Percentiles rank a stretch among this genome's conserved stretches.
These are phyloP conservation scores for Onthophagus sagittarius DNA, from an alignment of 2,888 invertebrate species.

Conservation along the genomic window DNA sequence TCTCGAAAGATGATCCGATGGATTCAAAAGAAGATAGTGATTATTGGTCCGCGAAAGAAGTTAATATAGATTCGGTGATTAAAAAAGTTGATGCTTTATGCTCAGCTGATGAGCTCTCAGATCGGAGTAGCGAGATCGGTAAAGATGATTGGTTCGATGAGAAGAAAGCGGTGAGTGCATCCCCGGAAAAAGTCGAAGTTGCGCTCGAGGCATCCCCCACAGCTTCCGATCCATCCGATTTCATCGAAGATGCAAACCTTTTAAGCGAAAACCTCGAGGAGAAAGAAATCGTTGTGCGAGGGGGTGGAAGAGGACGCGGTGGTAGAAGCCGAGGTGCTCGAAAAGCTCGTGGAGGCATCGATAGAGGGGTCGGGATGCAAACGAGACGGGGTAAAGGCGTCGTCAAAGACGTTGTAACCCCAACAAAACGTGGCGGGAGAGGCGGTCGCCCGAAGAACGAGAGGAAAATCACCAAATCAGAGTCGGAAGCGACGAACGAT, in stretches of 20 bases:
- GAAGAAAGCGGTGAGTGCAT: slow-evolving; percentile 1
- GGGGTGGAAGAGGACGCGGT: slow-evolving; percentile 26
- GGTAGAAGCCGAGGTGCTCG: slow-evolving; percentile 38
- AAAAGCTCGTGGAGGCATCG: slow-evolving; percentile 35
- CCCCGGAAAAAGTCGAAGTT: slow-evolving; percentile 15
- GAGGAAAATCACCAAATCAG: slow-evolving; percentile 54
- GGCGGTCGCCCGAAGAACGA: slow-evolving; percentile 53
- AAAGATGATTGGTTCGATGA: slow-evolving; percentile 26
- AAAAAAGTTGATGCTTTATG: slow-evolving; percentile 72
- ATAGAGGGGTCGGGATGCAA: slow-evolving; percentile 51
- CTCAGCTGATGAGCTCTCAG: slow-evolving; percentile 49
- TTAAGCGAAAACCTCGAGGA: slow-evolving; percentile 37
- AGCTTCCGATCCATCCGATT: slow-evolving; percentile 19
- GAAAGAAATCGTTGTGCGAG: slow-evolving; percentile 24
- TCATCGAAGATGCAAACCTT: slow-evolving; percentile 25
- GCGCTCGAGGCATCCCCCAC: slow-evolving; percentile 17
- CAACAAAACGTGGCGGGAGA: slow-evolving; percentile 46
- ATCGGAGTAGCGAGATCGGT: slow-evolving; percentile 38
- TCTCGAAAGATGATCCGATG: slow-evolving; percentile 48
- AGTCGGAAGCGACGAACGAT: slow-evolving; percentile 64
- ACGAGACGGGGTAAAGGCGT: slow-evolving; percentile 48
- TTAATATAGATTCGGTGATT: slow-evolving; percentile 77
- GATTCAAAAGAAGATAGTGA: slow-evolving; percentile 66
- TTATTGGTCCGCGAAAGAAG: slow-evolving; percentile 75
- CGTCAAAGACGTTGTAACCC: slow-evolving; percentile 34